Evolutionary conservation across 2,113 vertebrate species (phyloP).

Genomic region (Odontophorus gujanensis): DNA sequence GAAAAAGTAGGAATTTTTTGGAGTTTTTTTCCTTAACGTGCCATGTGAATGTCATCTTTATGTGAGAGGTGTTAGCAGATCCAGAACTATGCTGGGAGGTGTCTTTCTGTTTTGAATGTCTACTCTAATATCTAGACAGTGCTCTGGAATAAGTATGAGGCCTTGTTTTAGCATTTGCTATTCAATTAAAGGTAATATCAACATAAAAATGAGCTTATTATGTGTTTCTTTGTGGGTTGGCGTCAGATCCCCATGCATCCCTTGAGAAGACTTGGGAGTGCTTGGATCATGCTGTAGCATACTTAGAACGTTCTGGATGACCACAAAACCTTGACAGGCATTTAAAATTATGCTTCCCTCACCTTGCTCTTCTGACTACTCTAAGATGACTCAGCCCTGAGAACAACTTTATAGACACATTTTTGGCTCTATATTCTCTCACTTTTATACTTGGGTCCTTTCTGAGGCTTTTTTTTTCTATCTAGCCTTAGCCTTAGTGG

Average conservation of each 20-base stretch:
- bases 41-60: background rate
- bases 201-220: background rate
- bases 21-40: background rate
- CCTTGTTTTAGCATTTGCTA: background rate
- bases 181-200: background rate
- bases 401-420: background rate
- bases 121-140: background rate
- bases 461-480: background rate
- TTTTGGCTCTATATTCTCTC: background rate
- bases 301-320: background rate
- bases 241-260: background rate
- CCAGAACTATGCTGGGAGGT: background rate
- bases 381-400: background rate
- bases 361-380: background rate
- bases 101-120: background rate
- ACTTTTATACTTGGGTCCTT: background rate
- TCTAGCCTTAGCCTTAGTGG: background rate
- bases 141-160: background rate
- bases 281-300: background rate
- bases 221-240: background rate
- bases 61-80: background rate
- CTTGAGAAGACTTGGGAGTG: background rate
- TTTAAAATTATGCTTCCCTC: background rate
- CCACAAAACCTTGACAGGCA: background rate
- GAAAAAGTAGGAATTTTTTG: background rate